phyloP scores from a whole-genome alignment of 2,113 vertebrate genomes.

The Peucedramus taeniatus region DNA sequence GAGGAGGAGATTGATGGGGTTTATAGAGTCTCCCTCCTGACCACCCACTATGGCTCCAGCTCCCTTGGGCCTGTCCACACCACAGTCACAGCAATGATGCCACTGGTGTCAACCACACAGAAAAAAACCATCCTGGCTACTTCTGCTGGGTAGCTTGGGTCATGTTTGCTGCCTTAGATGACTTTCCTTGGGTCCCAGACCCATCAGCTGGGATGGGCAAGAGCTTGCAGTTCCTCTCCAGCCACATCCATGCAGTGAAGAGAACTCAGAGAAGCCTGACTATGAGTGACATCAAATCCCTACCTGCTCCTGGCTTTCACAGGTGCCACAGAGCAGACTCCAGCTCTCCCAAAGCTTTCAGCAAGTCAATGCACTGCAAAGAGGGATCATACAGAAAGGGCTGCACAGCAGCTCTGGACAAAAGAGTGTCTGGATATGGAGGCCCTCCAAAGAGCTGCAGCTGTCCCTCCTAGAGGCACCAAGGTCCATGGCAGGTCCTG shows the following conservation, averaged over 20 bases:
- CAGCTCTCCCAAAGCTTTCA: neutral
- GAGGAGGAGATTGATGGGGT: slow-evolving; percentile 49
- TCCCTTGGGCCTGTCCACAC: neutral
- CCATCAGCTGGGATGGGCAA: neutral
- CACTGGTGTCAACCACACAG: neutral
- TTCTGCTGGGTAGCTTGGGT: neutral
- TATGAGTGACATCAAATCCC: neutral
- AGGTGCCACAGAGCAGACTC: neutral
- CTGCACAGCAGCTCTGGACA: neutral
- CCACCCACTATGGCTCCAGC: slow-evolving; percentile 31
- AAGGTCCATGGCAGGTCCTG: neutral
- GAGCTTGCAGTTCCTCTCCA: neutral
- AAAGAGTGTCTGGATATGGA: neutral
- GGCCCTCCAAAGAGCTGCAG: neutral
- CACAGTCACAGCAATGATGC: neutral
- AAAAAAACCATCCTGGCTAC: neutral
- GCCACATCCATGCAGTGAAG: rapidly evolving
- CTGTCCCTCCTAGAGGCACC: neutral
- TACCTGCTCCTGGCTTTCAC: neutral
- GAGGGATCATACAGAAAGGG: neutral
- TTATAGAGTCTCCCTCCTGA: slow-evolving; percentile 46
- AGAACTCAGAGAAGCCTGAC: neutral
- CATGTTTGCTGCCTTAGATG: neutral
- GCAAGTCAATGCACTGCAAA: neutral
- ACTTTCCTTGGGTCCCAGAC: neutral